Evolutionary conservation across 2,888 invertebrate species (phyloP), one percentile per base, ranked within the genome.

Genomic region (Timema podura): DNA sequence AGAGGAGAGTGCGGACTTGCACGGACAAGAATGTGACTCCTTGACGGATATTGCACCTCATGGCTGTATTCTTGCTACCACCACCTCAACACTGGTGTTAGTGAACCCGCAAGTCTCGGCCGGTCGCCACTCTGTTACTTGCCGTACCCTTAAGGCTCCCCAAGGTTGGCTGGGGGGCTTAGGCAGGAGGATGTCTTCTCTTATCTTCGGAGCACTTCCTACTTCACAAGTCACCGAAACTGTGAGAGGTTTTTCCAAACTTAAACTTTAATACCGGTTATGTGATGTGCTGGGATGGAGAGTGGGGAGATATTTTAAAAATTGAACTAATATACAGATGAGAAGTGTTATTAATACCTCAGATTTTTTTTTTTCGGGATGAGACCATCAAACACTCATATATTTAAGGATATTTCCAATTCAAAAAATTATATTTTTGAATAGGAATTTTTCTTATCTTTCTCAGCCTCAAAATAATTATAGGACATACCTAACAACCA

Each of bases 101-200:
- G 83, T 93, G 6, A 87, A 89, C 75, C 84, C 89, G 70, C 84
- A 85, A 61, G 80, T 84, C 67, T 79, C 81, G 75, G 87, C 87
- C 72, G 92, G 92, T 0, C 87, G 91, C 47, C 88, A 91, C 76
- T 85, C 86, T 5, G 85, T 93, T 68, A 79, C 82, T 0, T 91
- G 90, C 75, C 86, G 88, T 72, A 87, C 88, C 3, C 82, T 94
- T 46, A 86, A 89, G 61, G 88, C 90, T 0, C 91, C 92, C 5
- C 88, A 90, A 68, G 92, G 93, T 2, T 93, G 93, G 89, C 85
- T 97, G 57, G 94, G 95, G 8, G 95, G 96, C 0, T 88, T 97
- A 74, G 91, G 95, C 0, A 88, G 91, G 2, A 83, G 90, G 70
- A 90, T 95, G 79, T 91, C 93, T 0, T 88, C 91, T 5, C 84